Percentiles rank a stretch among this genome's conserved stretches.
phyloP scores from a whole-genome alignment of 2,888 invertebrate species.

The Drosophila koepferae region DNA sequence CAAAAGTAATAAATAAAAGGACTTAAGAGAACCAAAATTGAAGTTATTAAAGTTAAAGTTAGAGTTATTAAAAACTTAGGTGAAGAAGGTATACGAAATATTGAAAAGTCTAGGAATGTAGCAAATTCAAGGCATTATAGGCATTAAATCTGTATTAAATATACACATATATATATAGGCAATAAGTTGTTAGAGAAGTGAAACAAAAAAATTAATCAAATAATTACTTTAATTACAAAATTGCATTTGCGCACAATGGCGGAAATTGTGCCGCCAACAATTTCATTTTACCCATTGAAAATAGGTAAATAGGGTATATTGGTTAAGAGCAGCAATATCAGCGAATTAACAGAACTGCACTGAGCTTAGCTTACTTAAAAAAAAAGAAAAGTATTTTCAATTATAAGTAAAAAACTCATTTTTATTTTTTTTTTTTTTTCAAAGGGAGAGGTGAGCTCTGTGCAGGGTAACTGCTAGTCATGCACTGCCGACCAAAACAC shows the following conservation, averaged over 20 bases:
- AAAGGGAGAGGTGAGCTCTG: not conserved
- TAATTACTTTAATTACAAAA: conserved; percentile 62
- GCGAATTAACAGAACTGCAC: not conserved
- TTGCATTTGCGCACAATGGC: conserved; percentile 49
- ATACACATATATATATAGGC: not conserved
- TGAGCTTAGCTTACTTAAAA: not conserved
- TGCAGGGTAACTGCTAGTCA: not conserved
- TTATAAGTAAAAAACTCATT: not conserved
- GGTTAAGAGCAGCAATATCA: not conserved
- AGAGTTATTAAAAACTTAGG: too few relatives aligned
- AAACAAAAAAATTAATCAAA: conserved; percentile 32
- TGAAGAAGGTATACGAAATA: too few relatives aligned
- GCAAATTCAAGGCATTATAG: not conserved
- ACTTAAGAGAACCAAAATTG: too few relatives aligned
- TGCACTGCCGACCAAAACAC: not conserved
- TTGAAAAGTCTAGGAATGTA: too few relatives aligned
- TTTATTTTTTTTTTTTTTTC: too few relatives aligned
- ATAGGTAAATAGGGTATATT: not conserved
- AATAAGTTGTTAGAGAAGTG: not conserved
- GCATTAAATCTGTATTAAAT: not conserved
- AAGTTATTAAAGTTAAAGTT: too few relatives aligned
- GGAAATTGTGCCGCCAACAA: conserved; percentile 43
- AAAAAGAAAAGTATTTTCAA: too few relatives aligned
- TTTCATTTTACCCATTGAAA: conserved; percentile 3
- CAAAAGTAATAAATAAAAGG: too few relatives aligned